Conservation (phyloP, 2,888 invertebrate genomes). For the Calephelis perditalis region DNA sequence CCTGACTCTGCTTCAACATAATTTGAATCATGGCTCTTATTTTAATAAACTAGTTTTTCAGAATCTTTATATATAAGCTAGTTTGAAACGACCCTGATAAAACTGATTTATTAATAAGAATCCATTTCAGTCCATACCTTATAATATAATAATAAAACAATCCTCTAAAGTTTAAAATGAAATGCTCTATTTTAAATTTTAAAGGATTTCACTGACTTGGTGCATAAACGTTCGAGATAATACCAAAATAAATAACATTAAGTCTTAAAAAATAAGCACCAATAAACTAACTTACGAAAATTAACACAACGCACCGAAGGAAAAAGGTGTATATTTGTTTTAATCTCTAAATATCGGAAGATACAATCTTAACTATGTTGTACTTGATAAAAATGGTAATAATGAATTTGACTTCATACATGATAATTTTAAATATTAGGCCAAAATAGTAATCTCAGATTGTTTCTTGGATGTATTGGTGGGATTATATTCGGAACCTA, state of each 20-base stretch:
- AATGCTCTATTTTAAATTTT: too few species aligned
- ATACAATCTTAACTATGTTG: not conserved
- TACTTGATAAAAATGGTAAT: conserved; percentile 7
- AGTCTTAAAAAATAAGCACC: conserved; percentile 28
- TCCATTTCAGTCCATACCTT: too few species aligned
- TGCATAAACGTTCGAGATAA: not conserved
- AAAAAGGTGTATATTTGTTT: not conserved
- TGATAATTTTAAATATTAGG: conserved; percentile 5
- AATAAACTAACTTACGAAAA: conserved; percentile 17
- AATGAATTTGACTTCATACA: not conserved
- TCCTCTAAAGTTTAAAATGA: too few species aligned
- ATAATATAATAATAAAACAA: too few species aligned
- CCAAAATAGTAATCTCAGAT: conserved; percentile 8
- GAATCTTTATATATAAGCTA: too few species aligned
- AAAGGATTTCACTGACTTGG: too few species aligned
- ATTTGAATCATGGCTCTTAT: too few species aligned
- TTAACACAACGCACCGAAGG: conserved; percentile 21
- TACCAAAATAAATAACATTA: conserved; percentile 26
- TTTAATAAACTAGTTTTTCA: too few species aligned
- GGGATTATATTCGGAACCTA: conserved; percentile 3
- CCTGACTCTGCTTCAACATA: too few species aligned
- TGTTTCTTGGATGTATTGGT: not conserved
- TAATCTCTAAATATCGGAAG: not conserved
- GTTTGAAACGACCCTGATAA: too few species aligned
- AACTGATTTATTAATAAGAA: too few species aligned